Evolutionary conservation across 2,888 invertebrate species (phyloP).

Genomic region (Drosophila antonietae): DNA sequence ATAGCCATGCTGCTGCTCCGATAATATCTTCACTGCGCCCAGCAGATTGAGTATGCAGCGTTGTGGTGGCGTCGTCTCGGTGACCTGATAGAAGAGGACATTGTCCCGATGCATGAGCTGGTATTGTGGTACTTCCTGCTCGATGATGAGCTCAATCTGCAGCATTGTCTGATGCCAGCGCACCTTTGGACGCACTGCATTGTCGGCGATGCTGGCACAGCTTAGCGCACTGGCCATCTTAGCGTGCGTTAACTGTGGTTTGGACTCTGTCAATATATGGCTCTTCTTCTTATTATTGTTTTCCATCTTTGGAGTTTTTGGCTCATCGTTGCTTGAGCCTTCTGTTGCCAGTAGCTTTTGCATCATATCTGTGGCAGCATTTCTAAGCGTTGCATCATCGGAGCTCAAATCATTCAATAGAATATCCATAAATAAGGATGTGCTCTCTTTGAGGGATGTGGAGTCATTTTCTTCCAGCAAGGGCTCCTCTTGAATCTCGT

Average conservation of each 20-base stretch:
- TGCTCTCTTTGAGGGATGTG: neutral
- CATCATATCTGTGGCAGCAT: conserved; percentile 4
- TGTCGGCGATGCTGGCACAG: conserved; percentile 3
- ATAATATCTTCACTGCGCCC: conserved; percentile 41
- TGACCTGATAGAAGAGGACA: conserved; percentile 43
- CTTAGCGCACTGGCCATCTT: conserved; percentile 7
- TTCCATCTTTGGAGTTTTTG: too few relatives aligned
- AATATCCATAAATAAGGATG: conserved; percentile 5
- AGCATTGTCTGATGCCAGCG: conserved; percentile 50
- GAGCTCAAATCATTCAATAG: conserved; percentile 21
- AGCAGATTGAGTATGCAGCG: conserved; percentile 53
- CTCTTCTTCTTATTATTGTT: neutral
- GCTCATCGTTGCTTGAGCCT: neutral
- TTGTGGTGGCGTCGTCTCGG: conserved; percentile 43
- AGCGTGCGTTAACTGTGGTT: neutral
- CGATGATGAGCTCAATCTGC: conserved; percentile 47
- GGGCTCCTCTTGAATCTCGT: neutral
- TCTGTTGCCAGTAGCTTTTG: neutral
- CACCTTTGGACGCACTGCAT: conserved; percentile 53
- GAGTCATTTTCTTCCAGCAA: too few relatives aligned
- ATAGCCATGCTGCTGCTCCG: conserved; percentile 54
- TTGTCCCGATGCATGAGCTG: conserved; percentile 29
- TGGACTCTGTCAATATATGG: neutral
- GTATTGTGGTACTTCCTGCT: conserved; percentile 57
- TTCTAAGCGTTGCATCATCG: neutral